These are phyloP conservation scores for Mungos mungo DNA, from an alignment of 2,113 vertebrate species.

Conservation along the genomic window DNA sequence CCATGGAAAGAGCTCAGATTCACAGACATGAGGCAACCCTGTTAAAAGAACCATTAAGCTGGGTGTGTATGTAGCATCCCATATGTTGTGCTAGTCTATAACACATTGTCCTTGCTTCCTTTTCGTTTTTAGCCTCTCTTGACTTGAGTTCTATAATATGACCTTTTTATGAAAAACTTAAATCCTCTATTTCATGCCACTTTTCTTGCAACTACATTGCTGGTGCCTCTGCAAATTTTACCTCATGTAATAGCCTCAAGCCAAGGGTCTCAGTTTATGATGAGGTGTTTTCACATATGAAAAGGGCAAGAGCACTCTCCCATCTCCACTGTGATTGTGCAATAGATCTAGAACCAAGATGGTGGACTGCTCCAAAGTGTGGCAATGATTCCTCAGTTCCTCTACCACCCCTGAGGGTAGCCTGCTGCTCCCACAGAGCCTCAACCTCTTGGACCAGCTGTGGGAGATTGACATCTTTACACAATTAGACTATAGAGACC, in stretches of 20 bases:
- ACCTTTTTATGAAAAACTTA: conserved; percentile 11
- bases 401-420: not conserved
- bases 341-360: not conserved
- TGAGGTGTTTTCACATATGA: not conserved
- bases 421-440: not conserved
- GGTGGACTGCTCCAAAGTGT: not conserved
- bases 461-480: not conserved
- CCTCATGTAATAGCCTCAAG: not conserved
- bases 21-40: not conserved
- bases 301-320: not conserved
- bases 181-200: not conserved
- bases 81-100: not conserved
- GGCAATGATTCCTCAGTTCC: not conserved
- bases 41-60: not conserved
- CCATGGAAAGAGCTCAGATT: not conserved
- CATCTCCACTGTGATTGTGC: not conserved
- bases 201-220: not conserved
- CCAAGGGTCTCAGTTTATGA: not conserved
- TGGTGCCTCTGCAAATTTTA: not conserved
- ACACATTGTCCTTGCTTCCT: not conserved
- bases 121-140: conserved; percentile 39
- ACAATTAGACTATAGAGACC: not conserved
- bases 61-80: not conserved
- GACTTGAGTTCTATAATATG: not conserved
- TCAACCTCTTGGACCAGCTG: not conserved